Conservation (phyloP, 1,140 invertebrate genomes). For the Pachypeltis micranthus region DNA sequence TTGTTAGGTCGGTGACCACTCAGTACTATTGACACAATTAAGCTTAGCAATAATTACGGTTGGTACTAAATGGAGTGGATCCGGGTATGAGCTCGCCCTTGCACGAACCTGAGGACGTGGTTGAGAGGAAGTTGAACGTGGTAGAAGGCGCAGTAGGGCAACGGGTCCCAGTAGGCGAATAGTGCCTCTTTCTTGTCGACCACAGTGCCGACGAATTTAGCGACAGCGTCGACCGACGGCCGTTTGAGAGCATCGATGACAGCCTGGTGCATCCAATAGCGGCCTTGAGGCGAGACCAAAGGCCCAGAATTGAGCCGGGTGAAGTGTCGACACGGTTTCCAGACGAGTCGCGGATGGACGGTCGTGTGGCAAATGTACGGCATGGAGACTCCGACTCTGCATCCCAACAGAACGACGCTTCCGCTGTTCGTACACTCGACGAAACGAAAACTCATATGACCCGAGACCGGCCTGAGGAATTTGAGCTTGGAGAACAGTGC, state of each 20-base stretch:
- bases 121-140: slow-evolving; percentile 59
- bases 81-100: slow-evolving; percentile 28
- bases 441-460: slow-evolving; percentile 61
- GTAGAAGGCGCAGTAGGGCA: slow-evolving; percentile 72
- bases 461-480: slow-evolving; percentile 48
- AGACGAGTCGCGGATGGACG: slow-evolving; percentile 48
- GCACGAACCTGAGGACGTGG: slow-evolving; percentile 41
- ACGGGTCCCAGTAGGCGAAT: slow-evolving; percentile 67
- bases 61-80: neutral
- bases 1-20: no score
- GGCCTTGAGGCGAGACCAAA: slow-evolving; percentile 35
- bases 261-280: slow-evolving; percentile 42
- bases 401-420: slow-evolving; percentile 47
- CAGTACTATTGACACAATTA: no score
- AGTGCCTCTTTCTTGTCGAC: slow-evolving; percentile 60
- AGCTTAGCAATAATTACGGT: no score
- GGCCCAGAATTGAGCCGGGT: slow-evolving; percentile 41
- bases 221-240: slow-evolving; percentile 38
- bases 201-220: slow-evolving; percentile 48
- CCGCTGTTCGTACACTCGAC: slow-evolving; percentile 35
- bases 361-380: slow-evolving; percentile 63
- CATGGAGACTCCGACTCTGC: slow-evolving; percentile 57
- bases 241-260: slow-evolving; percentile 38
- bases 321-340: slow-evolving; percentile 48
- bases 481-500: slow-evolving; percentile 51